Conservation (phyloP, 1,140 invertebrate genomes). For the Oppia nitens region DNA sequence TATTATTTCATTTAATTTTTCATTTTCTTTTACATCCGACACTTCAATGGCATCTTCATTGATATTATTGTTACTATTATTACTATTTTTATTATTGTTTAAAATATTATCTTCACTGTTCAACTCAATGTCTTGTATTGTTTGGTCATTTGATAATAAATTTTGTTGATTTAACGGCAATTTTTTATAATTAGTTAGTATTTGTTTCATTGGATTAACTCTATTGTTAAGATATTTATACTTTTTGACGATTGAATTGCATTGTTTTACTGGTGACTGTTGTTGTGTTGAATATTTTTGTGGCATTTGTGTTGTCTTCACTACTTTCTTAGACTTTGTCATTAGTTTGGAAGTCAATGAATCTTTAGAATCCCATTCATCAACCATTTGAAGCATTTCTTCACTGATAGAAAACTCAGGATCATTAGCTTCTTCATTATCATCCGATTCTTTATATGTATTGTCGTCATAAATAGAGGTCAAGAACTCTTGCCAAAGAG, state of each 20-base stretch:
- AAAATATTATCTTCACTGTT: no score
- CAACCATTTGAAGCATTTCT: neutral
- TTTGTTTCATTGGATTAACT: neutral
- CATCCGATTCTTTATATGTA: neutral
- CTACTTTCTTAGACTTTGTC: neutral
- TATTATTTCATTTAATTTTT: no score
- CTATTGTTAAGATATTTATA: slow-evolving; percentile 2
- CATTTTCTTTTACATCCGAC: no score
- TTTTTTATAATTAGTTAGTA: no score
- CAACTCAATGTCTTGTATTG: no score
- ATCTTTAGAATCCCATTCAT: neutral
- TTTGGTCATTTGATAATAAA: no score
- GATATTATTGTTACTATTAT: no score
- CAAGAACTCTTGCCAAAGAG: neutral
- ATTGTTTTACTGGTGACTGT: neutral
- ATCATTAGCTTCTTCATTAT: neutral
- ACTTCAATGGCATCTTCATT: no score
- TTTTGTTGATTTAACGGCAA: no score
- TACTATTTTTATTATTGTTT: no score
- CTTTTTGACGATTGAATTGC: neutral
- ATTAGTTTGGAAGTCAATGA: no score
- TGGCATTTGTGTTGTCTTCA: neutral
- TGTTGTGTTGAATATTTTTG: neutral
- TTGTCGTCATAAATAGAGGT: neutral
- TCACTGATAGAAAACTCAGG: neutral